Base-by-base conservation (phyloP, 2,797 vertebrate genomes). In the Rhinophrynus dorsalis region DNA sequence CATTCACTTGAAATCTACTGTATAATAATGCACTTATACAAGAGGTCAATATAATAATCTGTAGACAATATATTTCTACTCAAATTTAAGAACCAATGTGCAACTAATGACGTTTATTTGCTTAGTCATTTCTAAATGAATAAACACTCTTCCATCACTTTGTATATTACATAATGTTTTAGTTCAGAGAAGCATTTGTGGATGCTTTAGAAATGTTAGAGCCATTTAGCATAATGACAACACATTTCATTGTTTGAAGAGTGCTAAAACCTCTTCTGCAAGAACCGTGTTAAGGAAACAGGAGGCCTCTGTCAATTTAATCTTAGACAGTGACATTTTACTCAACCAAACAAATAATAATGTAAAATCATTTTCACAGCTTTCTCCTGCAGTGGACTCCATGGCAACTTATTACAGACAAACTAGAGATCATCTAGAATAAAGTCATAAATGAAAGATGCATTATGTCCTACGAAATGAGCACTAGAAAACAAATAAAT, bases 401-500 rank as follows among this genome's bases (percentile, higher is more conserved):
- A 71, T 56, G 68, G 68, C 59, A 71, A 63, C 59, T 63, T 45
- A 47, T 56, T 56, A 26, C 35, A 60, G 48, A 70, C 48, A 62
- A 70, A 62, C 48, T 51, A 32, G 26, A 37, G 52, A 42, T 60
- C 51, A 60, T 68, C 66, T 32, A 35, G 56, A 60, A 68, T 29
- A 47, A 68, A 68, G 55, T 59, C 55, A 51, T 40, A 29, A 58
- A 58, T 45, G n/a, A 56, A 58, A 50, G 26, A 58, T 50, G 45
- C 37, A 44, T 48, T 58, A 56, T 44, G 57, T 40, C 40, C 52
- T 68, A 51, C 52, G 47, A 60, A 51, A 29, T 38, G 56, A 29
- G 44, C 21, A 48, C 40, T 55, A 40, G 50, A n/a, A 71, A 64
- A 64, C 27, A 18, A 8, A 6, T 57, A 35, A 2, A 33, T 23